These are phyloP conservation scores for Apamea sordens DNA, from an alignment of 2,888 invertebrate species.

Conservation along the genomic window DNA sequence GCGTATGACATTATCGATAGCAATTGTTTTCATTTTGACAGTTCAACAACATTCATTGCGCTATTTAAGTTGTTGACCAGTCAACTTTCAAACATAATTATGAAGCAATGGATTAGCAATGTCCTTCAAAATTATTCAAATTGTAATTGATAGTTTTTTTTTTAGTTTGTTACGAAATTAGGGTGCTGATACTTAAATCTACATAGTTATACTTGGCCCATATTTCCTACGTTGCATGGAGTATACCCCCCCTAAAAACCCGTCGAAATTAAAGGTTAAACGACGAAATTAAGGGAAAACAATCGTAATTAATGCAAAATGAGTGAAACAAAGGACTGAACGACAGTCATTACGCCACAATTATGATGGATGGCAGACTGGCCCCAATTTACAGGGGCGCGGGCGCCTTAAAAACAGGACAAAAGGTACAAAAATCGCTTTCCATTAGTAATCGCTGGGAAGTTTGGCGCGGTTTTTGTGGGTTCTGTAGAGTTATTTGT, in stretches of 20 bases:
- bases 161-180: too few relatives aligned
- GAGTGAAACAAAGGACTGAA: conserved; percentile 73
- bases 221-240: not conserved
- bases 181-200: not conserved
- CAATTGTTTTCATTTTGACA: too few relatives aligned
- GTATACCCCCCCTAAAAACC: not conserved
- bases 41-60: too few relatives aligned
- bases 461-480: conserved; percentile 58
- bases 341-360: conserved; percentile 81
- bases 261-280: conserved; percentile 44
- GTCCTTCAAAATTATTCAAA: too few relatives aligned
- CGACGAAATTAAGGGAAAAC: conserved; percentile 48
- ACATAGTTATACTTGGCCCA: not conserved
- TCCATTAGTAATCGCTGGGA: conserved; percentile 76
- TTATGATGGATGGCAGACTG: conserved; percentile 81
- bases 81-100: too few relatives aligned
- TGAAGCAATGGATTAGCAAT: too few relatives aligned
- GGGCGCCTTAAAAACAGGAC: conserved; percentile 73
- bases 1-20: too few relatives aligned
- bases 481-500: conserved; percentile 18
- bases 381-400: conserved; percentile 74
- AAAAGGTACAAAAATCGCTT: conserved; percentile 77
- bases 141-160: too few relatives aligned
- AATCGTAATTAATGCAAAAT: conserved; percentile 59
- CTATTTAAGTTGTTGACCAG: too few relatives aligned